phyloP scores from a whole-genome alignment of 2,113 vertebrate genomes.

The Peromyscus maniculatus region DNA sequence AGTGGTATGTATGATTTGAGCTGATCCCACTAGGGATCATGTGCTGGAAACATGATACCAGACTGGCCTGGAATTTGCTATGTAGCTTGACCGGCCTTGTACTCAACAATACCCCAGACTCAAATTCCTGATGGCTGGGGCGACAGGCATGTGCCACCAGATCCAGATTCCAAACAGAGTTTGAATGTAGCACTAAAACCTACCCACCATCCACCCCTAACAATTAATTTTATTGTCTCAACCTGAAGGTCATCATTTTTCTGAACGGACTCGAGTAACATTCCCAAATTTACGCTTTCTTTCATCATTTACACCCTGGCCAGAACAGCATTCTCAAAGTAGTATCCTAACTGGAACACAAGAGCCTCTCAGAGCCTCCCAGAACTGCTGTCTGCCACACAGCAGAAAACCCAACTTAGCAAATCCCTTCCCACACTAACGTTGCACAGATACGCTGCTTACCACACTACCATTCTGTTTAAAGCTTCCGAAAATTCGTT shows the following conservation, averaged over 20 bases:
- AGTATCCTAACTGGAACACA: background rate
- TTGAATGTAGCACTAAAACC: background rate
- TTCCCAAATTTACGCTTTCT: background rate
- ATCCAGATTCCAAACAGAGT: background rate
- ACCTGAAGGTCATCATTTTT: background rate
- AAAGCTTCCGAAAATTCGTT: background rate
- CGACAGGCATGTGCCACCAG: too few relatives aligned
- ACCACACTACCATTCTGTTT: background rate
- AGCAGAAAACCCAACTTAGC: background rate
- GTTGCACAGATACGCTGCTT: background rate
- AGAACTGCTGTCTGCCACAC: background rate
- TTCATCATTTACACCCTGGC: background rate
- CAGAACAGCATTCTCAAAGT: background rate
- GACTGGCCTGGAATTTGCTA: background rate
- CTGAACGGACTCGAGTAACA: background rate
- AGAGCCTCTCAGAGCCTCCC: background rate
- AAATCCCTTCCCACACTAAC: background rate
- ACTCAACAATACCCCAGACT: background rate
- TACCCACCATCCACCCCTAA: background rate
- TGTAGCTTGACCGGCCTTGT: background rate
- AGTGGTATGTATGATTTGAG: background rate
- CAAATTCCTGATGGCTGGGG: background rate
- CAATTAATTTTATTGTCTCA: background rate
- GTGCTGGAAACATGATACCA: background rate
- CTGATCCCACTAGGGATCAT: background rate